Evolutionary conservation across 1,140 invertebrate species (phyloP).

Genomic region (Zaprionus africanus): DNA sequence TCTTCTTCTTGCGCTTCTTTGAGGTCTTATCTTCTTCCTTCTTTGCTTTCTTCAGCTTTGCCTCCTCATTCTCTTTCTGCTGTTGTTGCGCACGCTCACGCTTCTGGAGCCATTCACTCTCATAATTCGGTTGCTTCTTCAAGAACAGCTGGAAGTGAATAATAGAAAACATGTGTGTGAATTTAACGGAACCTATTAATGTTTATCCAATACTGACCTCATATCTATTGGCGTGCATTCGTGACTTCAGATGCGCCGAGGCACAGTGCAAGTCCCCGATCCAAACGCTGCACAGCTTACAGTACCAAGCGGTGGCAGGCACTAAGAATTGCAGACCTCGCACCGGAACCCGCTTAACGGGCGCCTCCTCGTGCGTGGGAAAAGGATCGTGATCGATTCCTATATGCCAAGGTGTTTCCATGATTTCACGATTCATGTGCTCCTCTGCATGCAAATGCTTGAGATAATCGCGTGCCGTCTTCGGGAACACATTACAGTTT

Average conservation of each 20-base stretch:
- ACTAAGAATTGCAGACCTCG: constrained; percentile 94
- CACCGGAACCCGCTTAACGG: constrained; percentile 91
- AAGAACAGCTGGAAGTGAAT: constrained; percentile 88
- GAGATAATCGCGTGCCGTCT: constrained; percentile 93
- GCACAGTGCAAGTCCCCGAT: constrained; percentile 94
- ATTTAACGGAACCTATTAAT: neutral
- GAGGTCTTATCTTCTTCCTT: constrained; percentile 81
- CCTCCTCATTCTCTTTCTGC: constrained; percentile 84
- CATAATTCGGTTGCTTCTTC: constrained; percentile 93
- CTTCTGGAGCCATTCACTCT: constrained; percentile 92
- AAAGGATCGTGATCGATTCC: constrained; percentile 86
- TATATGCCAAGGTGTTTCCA: constrained; percentile 92
- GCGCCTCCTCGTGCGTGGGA: constrained; percentile 88
- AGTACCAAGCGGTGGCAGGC: constrained; percentile 94
- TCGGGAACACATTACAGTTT: constrained; percentile 92
- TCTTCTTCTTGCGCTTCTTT: constrained; percentile 79
- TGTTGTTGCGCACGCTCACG: constrained; percentile 89
- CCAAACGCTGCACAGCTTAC: constrained; percentile 93
- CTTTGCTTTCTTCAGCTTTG: constrained; percentile 75
- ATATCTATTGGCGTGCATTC: constrained; percentile 91
- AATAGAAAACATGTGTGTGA: neutral
- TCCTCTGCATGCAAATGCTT: constrained; percentile 92
- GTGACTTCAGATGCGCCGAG: constrained; percentile 92
- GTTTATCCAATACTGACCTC: constrained; percentile 86
- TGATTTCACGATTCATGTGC: constrained; percentile 88